Evolutionary conservation across 1,140 invertebrate species (phyloP), one percentile per base, ranked within the genome.

Genomic region (Drosophila melanica): DNA sequence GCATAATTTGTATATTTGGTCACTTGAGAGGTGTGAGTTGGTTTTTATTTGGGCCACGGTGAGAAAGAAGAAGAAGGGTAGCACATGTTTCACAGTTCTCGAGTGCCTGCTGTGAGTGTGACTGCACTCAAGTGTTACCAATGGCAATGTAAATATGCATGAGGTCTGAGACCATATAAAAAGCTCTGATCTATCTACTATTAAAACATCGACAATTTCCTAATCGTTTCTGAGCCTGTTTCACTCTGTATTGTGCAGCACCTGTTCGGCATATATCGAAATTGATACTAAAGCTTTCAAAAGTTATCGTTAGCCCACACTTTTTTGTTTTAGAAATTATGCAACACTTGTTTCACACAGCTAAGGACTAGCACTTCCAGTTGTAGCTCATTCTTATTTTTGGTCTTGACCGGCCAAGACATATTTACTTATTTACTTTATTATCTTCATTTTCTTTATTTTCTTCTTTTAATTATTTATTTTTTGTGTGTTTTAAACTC

Each of bases 11-110:
- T 18, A 50, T 14, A 30, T 30, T 45, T 39, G 51, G 63, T 35
- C 70, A 64, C 58, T 53, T 45, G 70, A 79, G 44, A 54, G 53
- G 69, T 57, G 54, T 51, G 58, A 67, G 45, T 20, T 65, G 47
- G 18, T 66, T 64, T 70, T 48, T 64, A 55, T 70, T 55, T 16
- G 42, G 33, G 8, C 30, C 37, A 37, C 20, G 45, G 7, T 35
- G 0, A 27, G 33, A 9, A 35, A 8, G 33, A 7, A 10, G 37
- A 39, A 6, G 20, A 27, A 33, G 27, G 33, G 50, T 55, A 39
- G 33, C 50, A 11, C 23, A 41, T 53, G 23, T n/a, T 62, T 62
- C 48, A 45, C 53, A 37, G 48, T 54, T 62, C 48, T 69, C 58
- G 63, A 70, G 68, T 64, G 42, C 3, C 10, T 41, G 35, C 60